These are phyloP conservation scores for Melanerpes aurifrons DNA, from an alignment of 2,113 vertebrate species.

Conservation along the genomic window DNA sequence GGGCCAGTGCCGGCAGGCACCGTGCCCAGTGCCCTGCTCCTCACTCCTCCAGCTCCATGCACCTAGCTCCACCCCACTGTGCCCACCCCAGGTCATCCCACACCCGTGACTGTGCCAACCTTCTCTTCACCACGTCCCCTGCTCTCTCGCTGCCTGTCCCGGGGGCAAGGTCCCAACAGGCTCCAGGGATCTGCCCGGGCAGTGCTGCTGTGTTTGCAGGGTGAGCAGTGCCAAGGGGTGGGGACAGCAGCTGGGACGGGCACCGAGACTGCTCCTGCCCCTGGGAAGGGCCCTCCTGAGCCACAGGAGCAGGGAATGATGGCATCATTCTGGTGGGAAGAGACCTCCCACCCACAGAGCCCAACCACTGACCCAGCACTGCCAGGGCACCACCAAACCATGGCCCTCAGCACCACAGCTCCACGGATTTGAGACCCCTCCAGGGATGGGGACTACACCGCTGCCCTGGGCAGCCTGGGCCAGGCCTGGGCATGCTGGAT, in stretches of 20 bases:
- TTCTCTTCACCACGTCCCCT: neutral
- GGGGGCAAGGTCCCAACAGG: neutral
- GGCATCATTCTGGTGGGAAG: neutral
- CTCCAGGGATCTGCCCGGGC: slow-evolving; percentile 8
- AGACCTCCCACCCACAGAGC: neutral
- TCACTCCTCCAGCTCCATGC: fast-evolving
- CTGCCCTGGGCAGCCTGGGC: neutral
- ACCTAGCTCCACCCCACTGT: fast-evolving
- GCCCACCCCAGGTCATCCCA: neutral
- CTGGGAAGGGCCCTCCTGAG: neutral
- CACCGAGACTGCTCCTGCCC: neutral
- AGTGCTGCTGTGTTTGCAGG: neutral
- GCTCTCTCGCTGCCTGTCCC: neutral
- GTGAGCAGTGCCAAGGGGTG: neutral
- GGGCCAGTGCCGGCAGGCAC: fast-evolving
- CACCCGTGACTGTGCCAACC: neutral
- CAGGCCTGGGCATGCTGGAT: neutral
- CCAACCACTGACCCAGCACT: neutral
- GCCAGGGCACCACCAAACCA: neutral
- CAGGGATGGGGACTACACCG: neutral
- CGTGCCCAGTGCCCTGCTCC: fast-evolving
- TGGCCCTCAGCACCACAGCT: neutral
- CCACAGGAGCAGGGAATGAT: neutral
- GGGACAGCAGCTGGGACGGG: neutral
- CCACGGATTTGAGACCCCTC: neutral